Evolutionary conservation across 1,140 invertebrate species (phyloP).

Genomic region (Caenorhabditis inopinata): DNA sequence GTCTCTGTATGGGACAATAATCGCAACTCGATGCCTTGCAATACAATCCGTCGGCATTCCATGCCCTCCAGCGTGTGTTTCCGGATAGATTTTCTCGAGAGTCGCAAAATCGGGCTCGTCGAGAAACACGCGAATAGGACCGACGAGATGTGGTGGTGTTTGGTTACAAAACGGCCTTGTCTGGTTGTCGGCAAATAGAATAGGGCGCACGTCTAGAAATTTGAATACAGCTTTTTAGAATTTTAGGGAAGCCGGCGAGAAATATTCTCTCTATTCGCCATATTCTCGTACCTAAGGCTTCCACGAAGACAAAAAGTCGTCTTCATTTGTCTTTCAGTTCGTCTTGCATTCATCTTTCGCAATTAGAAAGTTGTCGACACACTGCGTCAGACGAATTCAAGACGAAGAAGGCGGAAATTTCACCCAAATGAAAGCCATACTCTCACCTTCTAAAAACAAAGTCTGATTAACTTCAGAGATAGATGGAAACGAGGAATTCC

Average conservation of each 20-base stretch:
- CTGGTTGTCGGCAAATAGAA: constrained; percentile 13
- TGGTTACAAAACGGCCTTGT: constrained; percentile 24
- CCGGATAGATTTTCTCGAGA: constrained; percentile 56
- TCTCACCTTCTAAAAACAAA: background rate
- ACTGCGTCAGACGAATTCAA: background rate
- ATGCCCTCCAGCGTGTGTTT: constrained; percentile 61
- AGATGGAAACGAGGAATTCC: background rate
- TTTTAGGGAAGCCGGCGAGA: too few relatives aligned
- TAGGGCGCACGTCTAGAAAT: constrained; percentile 7
- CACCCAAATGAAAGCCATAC: background rate
- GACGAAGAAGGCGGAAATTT: background rate
- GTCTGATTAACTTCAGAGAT: constrained; percentile 13
- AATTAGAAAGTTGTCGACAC: too few relatives aligned
- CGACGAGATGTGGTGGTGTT: constrained; percentile 43
- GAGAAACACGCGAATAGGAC: constrained; percentile 59
- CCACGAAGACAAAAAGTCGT: too few relatives aligned
- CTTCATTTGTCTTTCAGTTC: too few relatives aligned
- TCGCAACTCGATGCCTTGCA: constrained; percentile 59
- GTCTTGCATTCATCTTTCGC: too few relatives aligned
- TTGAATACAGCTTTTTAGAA: too few relatives aligned
- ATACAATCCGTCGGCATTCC: constrained; percentile 54
- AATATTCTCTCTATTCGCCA: too few relatives aligned
- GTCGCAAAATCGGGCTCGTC: constrained; percentile 53
- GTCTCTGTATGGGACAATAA: constrained; percentile 58
- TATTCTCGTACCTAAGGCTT: too few relatives aligned